phyloP scores from a whole-genome alignment of 2,113 vertebrate genomes.

The Sus scrofa region DNA sequence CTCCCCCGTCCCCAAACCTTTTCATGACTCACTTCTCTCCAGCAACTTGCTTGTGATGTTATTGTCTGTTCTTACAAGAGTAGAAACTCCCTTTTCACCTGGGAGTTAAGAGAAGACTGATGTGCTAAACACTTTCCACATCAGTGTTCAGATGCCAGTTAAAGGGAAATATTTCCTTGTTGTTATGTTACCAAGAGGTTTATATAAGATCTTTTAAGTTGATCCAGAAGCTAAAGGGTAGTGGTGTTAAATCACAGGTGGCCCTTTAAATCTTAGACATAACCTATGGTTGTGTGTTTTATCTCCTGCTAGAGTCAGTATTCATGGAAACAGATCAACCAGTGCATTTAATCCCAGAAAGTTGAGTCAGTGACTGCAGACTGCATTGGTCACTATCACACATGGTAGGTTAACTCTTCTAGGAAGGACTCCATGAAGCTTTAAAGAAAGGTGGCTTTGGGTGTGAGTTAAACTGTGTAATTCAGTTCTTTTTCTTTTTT shows the following conservation, averaged over 20 bases:
- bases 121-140: constrained; percentile 54
- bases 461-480: constrained; percentile 64
- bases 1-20: neutral
- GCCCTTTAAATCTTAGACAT: constrained; percentile 53
- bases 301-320: neutral
- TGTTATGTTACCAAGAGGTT: constrained; percentile 33
- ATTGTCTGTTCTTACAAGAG: constrained; percentile 48
- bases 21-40: constrained; percentile 59
- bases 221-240: constrained; percentile 64
- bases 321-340: constrained; percentile 51
- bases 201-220: constrained; percentile 54
- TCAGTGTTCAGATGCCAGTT: constrained; percentile 58
- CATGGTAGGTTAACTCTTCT: neutral
- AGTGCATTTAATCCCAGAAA: constrained; percentile 5
- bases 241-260: constrained; percentile 48
- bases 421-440: constrained; percentile 41
- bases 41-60: neutral
- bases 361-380: neutral
- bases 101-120: constrained; percentile 62
- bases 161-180: constrained; percentile 60
- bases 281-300: constrained; percentile 45
- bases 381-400: neutral
- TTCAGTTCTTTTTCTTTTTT: neutral
- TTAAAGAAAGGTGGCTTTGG: constrained; percentile 64
- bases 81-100: constrained; percentile 26